Percentiles rank a stretch among this genome's conserved stretches.
phyloP scores from a whole-genome alignment of 2,888 invertebrate species.

The Pocota personata region DNA sequence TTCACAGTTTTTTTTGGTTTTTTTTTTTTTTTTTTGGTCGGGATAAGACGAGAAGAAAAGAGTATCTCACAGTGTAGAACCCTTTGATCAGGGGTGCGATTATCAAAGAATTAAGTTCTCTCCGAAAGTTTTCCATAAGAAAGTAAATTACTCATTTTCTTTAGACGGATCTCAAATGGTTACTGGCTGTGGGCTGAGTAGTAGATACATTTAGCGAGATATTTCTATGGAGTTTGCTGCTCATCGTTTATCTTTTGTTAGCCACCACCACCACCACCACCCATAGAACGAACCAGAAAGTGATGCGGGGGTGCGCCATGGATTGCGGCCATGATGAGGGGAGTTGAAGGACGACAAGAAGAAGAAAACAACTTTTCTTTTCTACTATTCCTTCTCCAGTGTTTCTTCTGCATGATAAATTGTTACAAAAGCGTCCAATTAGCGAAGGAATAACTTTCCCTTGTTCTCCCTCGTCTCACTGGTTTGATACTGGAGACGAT shows the following conservation, averaged over 20 bases:
- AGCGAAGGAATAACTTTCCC: slow-evolving; percentile 71
- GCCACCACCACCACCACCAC: slow-evolving; percentile 24
- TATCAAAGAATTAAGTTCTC: slow-evolving; percentile 72
- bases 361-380: slow-evolving; percentile 61
- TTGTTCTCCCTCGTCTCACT: slow-evolving; percentile 60
- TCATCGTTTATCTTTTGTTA: slow-evolving; percentile 74
- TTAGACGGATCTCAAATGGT: slow-evolving; percentile 55
- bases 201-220: slow-evolving; percentile 50
- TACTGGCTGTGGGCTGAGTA: neutral
- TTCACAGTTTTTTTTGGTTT: slow-evolving; percentile 53
- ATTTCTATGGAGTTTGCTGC: slow-evolving; percentile 63
- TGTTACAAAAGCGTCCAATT: slow-evolving; percentile 74
- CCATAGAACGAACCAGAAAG: no score
- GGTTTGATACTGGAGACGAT: slow-evolving; percentile 70
- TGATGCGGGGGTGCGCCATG: neutral
- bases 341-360: slow-evolving; percentile 34
- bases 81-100: slow-evolving; percentile 72
- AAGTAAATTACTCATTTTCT: slow-evolving; percentile 73
- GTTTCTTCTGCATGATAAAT: slow-evolving; percentile 71
- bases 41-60: slow-evolving; percentile 19
- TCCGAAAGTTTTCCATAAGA: slow-evolving; percentile 53
- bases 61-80: slow-evolving; percentile 33
- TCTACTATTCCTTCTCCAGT: slow-evolving; percentile 33
- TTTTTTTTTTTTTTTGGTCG: slow-evolving; percentile 28
- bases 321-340: slow-evolving; percentile 9